Evolutionary conservation across 2,888 invertebrate genomes (phyloP).

Genomic region (Xanthostigma xanthostigma): DNA sequence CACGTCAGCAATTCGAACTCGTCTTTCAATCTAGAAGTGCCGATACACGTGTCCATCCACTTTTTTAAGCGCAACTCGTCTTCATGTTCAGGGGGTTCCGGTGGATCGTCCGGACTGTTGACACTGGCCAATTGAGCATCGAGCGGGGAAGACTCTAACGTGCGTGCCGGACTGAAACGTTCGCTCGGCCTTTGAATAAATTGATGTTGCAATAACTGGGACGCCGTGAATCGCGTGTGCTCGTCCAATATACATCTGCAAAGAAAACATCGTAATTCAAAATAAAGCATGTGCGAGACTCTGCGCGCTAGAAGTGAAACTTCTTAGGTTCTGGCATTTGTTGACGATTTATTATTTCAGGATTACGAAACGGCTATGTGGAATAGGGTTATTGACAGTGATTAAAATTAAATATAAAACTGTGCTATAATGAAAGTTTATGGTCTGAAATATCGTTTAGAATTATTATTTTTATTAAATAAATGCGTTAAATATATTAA

Average conservation of each 20-base stretch:
- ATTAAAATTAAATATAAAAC: too few relatives aligned
- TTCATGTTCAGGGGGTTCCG: not conserved
- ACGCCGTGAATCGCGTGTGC: conserved; percentile 56
- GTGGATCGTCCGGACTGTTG: not conserved
- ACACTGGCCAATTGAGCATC: conserved; percentile 24
- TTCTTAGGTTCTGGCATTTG: too few relatives aligned
- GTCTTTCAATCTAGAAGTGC: conserved; percentile 57
- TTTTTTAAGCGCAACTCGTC: conserved; percentile 7
- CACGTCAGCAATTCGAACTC: conserved; percentile 71
- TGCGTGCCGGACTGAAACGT: conserved; percentile 27
- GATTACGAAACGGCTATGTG: too few relatives aligned
- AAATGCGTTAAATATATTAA: too few relatives aligned
- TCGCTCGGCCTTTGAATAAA: conserved; percentile 46
- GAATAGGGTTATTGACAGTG: too few relatives aligned
- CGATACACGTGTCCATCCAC: conserved; percentile 15
- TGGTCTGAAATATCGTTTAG: too few relatives aligned
- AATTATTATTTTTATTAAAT: too few relatives aligned
- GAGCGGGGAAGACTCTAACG: conserved; percentile 20
- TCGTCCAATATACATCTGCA: conserved; percentile 56
- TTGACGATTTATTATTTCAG: too few relatives aligned
- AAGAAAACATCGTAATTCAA: conserved; percentile 9
- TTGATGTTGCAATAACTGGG: conserved; percentile 59
- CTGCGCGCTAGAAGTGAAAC: too few relatives aligned
- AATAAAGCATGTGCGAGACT: not conserved
- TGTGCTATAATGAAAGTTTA: too few relatives aligned